Conservation (phyloP, 2,888 invertebrate genomes). For the Diloba caeruleocephala region DNA sequence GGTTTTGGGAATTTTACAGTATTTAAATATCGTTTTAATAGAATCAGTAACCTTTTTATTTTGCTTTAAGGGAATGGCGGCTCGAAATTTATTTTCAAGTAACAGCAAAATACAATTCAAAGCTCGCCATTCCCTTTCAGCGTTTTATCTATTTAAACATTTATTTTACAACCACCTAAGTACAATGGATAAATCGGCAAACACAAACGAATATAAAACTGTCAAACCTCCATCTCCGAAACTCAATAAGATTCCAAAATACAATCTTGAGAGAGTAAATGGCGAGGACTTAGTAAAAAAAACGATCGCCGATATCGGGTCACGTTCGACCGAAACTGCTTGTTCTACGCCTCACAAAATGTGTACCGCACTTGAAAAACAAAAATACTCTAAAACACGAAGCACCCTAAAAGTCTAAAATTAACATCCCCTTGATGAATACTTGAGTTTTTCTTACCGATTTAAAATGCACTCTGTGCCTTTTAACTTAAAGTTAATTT, state of each 20-base stretch:
- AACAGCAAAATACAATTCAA: constrained; percentile 30
- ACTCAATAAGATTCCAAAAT: constrained; percentile 56
- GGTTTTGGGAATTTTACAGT: constrained; percentile 15
- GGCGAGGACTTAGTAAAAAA: constrained; percentile 53
- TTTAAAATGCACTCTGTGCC: constrained; percentile 53
- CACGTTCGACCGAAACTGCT: constrained; percentile 63
- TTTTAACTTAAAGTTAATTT: constrained; percentile 63
- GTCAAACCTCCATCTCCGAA: constrained; percentile 55
- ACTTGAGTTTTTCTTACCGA: constrained; percentile 48
- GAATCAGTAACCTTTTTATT: constrained; percentile 19
- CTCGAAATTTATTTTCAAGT: constrained; percentile 17
- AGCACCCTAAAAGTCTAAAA: constrained; percentile 79
- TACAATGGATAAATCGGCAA: constrained; percentile 33
- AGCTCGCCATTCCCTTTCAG: constrained; percentile 15
- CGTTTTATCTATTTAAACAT: constrained; percentile 45
- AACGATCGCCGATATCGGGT: constrained; percentile 53
- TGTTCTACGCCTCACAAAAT: constrained; percentile 56
- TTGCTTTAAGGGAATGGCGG: constrained; percentile 7
- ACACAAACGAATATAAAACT: constrained; percentile 47
- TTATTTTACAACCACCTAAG: constrained; percentile 26
- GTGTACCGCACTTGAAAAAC: constrained; percentile 61
- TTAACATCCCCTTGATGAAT: constrained; percentile 73
- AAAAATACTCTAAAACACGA: constrained; percentile 71
- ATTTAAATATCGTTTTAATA: constrained; percentile 23
- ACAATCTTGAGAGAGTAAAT: constrained; percentile 48